Base-by-base conservation (phyloP, 2,113 vertebrate genomes). In the Cromileptes altivelis region DNA sequence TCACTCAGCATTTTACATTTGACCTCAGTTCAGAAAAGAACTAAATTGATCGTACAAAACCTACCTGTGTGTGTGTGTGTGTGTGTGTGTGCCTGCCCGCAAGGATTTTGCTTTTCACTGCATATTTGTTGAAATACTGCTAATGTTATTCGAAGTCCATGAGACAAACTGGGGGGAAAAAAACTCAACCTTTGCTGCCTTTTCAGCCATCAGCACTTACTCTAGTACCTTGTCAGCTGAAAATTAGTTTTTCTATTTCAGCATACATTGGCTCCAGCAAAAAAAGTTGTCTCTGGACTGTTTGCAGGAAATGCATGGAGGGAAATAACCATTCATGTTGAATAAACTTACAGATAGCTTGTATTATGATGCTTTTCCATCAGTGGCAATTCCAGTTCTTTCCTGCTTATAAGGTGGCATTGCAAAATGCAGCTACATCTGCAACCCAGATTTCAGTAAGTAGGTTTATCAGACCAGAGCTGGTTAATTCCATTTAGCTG, bases 141-240 rank as follows among this genome's bases (percentile, higher is more conserved):
- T 55, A 23, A 70, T 81, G 49, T 78, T 86, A 53, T 75, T 75
- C 27, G 2, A 71, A 45, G 67, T 61, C 76, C 58, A 25, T 55
- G 42, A 53, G 67, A 82, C 17, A 70, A 82, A 82, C 78, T 33
- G 40, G 37, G 57, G 3, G 10, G 4, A 13, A 2, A 78, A 78
- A 52, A 3, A 78, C 55, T 68, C 23, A 50, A 77, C 49, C 61
- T n/a, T 45, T 25, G 49, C 52, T 68, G 27, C 55, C 25, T 74
- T 77, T 74, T 80, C 47, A 75, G 47, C 69, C 58, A 56, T 88
- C 82, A 64, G 76, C 58, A 65, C 76, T 79, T 68, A 56, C 11
- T 73, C 15, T 27, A 47, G 15, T 42, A 71, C 73, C 58, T 78
- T 5, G 61, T 82, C 72, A 73, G 81, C 77, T 75, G 21, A 65